These are phyloP conservation scores for Apoda limacodes DNA, from an alignment of 2,888 invertebrate genomes.

Conservation along the genomic window DNA sequence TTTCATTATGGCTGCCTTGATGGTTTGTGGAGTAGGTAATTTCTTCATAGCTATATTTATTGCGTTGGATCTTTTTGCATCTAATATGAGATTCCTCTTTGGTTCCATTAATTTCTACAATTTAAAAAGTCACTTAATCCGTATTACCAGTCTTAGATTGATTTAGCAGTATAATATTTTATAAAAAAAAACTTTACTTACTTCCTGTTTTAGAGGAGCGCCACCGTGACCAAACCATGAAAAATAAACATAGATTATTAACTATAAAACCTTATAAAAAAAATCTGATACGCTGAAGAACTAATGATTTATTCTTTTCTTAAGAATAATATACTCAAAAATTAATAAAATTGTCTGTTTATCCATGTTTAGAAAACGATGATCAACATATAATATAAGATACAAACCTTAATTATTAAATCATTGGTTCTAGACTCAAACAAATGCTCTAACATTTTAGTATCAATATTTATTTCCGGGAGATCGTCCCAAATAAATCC, in stretches of 20 bases:
- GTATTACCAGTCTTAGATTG: not conserved
- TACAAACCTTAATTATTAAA: conserved; percentile 82
- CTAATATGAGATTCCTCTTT: conserved; percentile 80
- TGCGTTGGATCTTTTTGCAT: conserved; percentile 97
- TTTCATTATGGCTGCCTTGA: conserved; percentile 98
- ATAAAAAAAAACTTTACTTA: too few species aligned
- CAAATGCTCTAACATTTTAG: conserved; percentile 92
- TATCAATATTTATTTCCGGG: conserved; percentile 86
- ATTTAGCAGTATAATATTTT: too few species aligned
- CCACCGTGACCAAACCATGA: too few species aligned
- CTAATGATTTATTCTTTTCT: too few species aligned
- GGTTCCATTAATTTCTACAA: conserved; percentile 58
- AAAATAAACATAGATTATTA: not conserved
- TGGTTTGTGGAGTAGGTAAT: conserved; percentile 95
- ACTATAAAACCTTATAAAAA: conserved; percentile 2
- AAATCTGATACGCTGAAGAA: too few species aligned
- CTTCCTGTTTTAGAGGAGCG: too few species aligned
- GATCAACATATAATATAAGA: too few species aligned
- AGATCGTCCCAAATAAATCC: conserved; percentile 94
- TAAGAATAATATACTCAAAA: too few species aligned
- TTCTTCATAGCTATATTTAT: conserved; percentile 99
- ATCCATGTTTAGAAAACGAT: too few species aligned
- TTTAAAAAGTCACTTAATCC: too few species aligned
- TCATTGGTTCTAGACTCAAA: conserved; percentile 98
- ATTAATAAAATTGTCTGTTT: too few species aligned